Evolutionary conservation across 2,797 vertebrate genomes (phyloP).

Genomic region (Pristis pectinata): DNA sequence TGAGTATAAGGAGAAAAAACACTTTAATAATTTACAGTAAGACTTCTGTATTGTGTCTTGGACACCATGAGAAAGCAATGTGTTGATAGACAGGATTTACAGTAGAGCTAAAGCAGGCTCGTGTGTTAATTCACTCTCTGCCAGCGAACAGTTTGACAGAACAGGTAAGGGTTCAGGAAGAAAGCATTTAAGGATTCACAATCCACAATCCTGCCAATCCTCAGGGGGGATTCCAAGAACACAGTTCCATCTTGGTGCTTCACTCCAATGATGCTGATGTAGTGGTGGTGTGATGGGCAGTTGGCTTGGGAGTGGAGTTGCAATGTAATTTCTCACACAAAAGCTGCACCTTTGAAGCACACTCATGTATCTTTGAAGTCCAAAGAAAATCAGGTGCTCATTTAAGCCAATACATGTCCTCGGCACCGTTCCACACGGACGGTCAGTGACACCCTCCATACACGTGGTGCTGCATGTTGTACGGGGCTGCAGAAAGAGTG

Average conservation of each 20-base stretch:
- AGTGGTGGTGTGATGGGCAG: neutral
- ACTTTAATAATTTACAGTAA: neutral
- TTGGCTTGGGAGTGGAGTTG: too few species aligned
- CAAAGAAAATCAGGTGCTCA: neutral
- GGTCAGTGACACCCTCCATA: neutral
- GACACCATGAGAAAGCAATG: neutral
- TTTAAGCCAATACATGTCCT: neutral
- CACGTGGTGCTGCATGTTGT: neutral
- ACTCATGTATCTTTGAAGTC: neutral
- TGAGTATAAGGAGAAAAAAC: neutral
- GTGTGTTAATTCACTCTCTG: neutral
- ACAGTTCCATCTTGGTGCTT: too few species aligned
- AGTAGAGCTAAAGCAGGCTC: constrained; percentile 12
- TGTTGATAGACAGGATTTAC: constrained; percentile 7
- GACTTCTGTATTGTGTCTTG: neutral
- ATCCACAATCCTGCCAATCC: neutral
- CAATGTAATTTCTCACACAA: neutral
- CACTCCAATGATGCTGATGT: too few species aligned
- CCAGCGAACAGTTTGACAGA: neutral
- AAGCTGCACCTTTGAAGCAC: neutral
- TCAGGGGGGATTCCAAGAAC: neutral
- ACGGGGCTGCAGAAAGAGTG: too few species aligned
- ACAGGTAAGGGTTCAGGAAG: neutral
- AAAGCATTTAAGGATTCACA: neutral
- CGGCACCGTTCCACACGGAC: neutral